Evolutionary conservation across 2,797 vertebrate genomes (phyloP).

Genomic region (Halcyon badia): DNA sequence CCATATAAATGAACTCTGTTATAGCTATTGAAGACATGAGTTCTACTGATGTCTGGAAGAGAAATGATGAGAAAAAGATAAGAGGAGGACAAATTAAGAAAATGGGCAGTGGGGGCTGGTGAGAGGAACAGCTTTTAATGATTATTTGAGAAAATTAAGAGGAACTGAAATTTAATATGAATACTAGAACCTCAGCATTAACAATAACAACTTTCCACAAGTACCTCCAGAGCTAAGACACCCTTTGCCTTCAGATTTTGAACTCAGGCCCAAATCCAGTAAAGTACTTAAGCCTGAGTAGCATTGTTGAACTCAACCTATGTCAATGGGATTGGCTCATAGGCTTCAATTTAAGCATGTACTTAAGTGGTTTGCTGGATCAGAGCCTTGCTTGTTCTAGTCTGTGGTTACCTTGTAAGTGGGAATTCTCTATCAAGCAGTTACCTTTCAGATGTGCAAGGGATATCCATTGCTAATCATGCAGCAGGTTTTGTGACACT

Average conservation of each 20-base stretch:
- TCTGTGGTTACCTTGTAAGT: neutral
- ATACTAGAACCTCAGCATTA: neutral
- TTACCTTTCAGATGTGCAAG: neutral
- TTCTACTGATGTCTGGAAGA: constrained; percentile 13
- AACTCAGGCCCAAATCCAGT: neutral
- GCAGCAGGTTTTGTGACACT: neutral
- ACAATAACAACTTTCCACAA: neutral
- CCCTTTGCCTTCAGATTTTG: neutral
- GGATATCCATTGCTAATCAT: neutral
- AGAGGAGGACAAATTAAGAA: neutral
- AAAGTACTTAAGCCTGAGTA: neutral
- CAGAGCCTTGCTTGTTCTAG: neutral
- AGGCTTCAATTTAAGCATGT: neutral
- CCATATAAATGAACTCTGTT: constrained; percentile 5
- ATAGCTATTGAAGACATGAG: neutral
- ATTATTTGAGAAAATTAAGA: neutral
- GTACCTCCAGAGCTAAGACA: neutral
- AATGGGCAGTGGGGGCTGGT: neutral
- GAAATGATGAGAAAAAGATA: constrained; percentile 29
- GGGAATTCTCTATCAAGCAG: neutral
- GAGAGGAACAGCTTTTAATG: neutral
- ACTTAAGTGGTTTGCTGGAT: neutral
- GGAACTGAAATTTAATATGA: neutral
- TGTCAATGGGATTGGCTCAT: neutral
- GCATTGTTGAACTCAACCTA: neutral